A percentile compares a stretch with the other conserved stretches of the same genome.
These are phyloP conservation scores for Xestia sexstrigata DNA, from an alignment of 2,888 invertebrate genomes.

Conservation along the genomic window DNA sequence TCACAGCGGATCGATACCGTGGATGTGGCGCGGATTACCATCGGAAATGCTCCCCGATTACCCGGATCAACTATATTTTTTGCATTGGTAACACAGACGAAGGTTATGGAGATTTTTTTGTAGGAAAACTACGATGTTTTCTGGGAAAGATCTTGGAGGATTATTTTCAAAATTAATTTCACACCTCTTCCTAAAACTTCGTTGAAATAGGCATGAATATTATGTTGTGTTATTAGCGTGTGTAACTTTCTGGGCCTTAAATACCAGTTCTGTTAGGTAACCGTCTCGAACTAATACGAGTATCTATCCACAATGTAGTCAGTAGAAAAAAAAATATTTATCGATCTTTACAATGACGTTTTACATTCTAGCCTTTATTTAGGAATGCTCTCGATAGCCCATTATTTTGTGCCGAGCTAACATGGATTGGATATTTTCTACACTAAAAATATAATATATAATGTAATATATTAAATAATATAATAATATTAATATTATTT, in stretches of 20 bases:
- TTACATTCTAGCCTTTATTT: too few species aligned
- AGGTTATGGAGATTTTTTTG: conserved; percentile 4
- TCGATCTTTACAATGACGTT: neutral
- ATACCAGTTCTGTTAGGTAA: neutral
- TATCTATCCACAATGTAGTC: too few species aligned
- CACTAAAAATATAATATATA: too few species aligned
- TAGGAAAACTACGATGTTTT: neutral
- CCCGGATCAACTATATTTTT: conserved; percentile 52
- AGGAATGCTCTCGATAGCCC: neutral
- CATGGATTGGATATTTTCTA: neutral
- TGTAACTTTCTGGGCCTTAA: neutral
- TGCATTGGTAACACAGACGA: neutral
- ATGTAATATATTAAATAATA: too few species aligned
- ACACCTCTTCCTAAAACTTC: neutral
- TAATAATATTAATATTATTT: too few species aligned
- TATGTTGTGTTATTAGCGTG: neutral
- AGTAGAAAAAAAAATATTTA: conserved; percentile 15
- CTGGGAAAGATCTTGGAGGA: neutral
- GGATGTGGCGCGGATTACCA: conserved; percentile 68
- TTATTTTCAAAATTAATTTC: neutral
- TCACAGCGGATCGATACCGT: conserved; percentile 74
- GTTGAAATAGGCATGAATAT: neutral
- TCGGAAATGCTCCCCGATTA: conserved; percentile 57
- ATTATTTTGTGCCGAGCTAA: too few species aligned
- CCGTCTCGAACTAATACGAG: neutral